phyloP scores from a whole-genome alignment of 2,797 vertebrate species.

The Centroberyx gerrardi region DNA sequence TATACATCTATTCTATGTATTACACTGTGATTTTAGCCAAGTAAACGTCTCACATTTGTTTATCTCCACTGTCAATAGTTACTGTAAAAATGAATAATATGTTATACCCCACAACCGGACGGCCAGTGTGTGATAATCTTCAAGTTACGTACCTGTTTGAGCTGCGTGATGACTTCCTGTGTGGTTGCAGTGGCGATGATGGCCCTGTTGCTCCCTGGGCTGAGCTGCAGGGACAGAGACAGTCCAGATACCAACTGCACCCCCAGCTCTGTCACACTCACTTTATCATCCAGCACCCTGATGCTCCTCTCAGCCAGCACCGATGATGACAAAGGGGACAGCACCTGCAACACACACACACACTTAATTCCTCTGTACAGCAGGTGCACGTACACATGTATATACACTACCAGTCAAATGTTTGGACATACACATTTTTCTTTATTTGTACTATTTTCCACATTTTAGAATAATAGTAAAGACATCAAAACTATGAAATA shows the following conservation, averaged over 20 bases:
- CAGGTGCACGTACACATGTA: neutral
- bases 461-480: too few relatives aligned
- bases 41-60: too few relatives aligned
- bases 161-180: constrained; percentile 89
- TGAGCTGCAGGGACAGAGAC: constrained; percentile 91
- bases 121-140: constrained; percentile 30
- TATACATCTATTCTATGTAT: too few relatives aligned
- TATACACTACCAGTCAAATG: too few relatives aligned
- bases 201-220: constrained; percentile 89
- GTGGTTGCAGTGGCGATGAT: constrained; percentile 90
- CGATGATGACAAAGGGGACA: constrained; percentile 90
- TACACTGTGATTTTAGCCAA: too few relatives aligned
- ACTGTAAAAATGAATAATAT: too few relatives aligned
- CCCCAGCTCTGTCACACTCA: constrained; percentile 92
- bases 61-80: too few relatives aligned
- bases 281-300: constrained; percentile 92
- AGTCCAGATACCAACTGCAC: constrained; percentile 92
- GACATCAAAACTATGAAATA: too few relatives aligned
- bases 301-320: constrained; percentile 91
- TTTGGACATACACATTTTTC: too few relatives aligned
- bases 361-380: neutral
- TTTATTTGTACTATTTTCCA: too few relatives aligned
- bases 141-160: constrained; percentile 87
- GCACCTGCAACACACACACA: constrained; percentile 82
- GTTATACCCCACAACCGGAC: too few relatives aligned